Conservation (phyloP, 1,140 invertebrate genomes). For the Rhopalosiphum maidis region DNA sequence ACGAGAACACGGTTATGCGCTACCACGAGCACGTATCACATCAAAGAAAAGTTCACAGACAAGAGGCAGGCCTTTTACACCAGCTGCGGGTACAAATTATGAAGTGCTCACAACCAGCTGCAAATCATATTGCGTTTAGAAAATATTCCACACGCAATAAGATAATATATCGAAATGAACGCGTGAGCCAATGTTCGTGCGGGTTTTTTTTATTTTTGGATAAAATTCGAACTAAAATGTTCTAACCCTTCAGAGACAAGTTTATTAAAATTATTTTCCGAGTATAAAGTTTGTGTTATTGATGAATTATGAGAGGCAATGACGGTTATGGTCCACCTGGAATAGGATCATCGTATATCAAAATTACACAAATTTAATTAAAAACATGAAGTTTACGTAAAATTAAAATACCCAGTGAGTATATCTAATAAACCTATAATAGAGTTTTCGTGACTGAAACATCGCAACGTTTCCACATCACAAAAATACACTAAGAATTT, state of each 20-base stretch:
- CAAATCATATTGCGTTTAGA: background rate
- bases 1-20: background rate
- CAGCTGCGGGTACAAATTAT: background rate
- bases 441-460: background rate
- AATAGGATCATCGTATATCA: constrained; percentile 16
- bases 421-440: background rate
- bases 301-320: constrained; percentile 29
- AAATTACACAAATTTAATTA: background rate
- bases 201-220: background rate
- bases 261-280: background rate
- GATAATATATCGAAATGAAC: background rate
- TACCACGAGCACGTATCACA: background rate
- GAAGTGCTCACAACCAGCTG: background rate
- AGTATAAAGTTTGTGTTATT: constrained; percentile 38
- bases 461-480: background rate
- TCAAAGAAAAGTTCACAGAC: constrained; percentile 17
- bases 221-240: background rate
- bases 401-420: background rate
- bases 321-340: constrained; percentile 30
- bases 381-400: background rate
- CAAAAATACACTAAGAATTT: background rate
- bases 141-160: background rate
- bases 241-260: background rate
- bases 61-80: background rate
- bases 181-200: background rate